Base-by-base conservation (phyloP, 2,113 vertebrate genomes). In the Phodopus roborovskii region DNA sequence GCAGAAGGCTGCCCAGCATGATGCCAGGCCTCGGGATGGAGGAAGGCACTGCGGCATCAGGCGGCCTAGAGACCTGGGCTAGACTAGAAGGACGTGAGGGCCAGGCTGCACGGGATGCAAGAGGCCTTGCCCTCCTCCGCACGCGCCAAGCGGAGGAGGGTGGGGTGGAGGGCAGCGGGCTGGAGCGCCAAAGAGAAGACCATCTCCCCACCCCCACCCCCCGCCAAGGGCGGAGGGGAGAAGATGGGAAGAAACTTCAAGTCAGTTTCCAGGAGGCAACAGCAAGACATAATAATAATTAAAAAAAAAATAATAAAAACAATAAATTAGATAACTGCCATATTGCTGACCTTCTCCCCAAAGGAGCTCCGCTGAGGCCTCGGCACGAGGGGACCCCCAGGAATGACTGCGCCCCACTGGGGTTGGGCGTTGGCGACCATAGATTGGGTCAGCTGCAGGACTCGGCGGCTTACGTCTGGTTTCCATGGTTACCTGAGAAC, bases 211-310 rank as follows among this genome's bases (percentile, higher is more conserved):
- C n/a, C n/a, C n/a, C n/a, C n/a, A 4, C 7, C 82, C 91, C 87
- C n/a, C 36, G 12, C 20, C 53, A 3, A 70, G 75, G 89, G 88
- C 50, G 20, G 82, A 81, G 82, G 87, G 88, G 28, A 60, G 79
- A n/a, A 50, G 66, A 39, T 30, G 88, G 90, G 77, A 94, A 94
- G 97, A 96, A 97, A 97, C 95, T 96, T 97, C 97, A 98, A 97
- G 97, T 97, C 96, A 45, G 85, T 92, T 95, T 97, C 97, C 97
- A 98, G 97, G 97, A 97, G 97, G 96, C 92, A 92, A 96, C 64
- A 92, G 94, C 77, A 89, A 85, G 94, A 90, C 77, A 50, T 28
- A 73, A 62, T 62, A 62, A 24, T 62, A 68, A n/a, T n/a, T n/a
- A 91, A 85, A 93, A 88, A 17, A 33, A 89, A 83, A 96, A 62